Conservation (phyloP, 2,888 invertebrate species). For the Escarpia spicata region DNA sequence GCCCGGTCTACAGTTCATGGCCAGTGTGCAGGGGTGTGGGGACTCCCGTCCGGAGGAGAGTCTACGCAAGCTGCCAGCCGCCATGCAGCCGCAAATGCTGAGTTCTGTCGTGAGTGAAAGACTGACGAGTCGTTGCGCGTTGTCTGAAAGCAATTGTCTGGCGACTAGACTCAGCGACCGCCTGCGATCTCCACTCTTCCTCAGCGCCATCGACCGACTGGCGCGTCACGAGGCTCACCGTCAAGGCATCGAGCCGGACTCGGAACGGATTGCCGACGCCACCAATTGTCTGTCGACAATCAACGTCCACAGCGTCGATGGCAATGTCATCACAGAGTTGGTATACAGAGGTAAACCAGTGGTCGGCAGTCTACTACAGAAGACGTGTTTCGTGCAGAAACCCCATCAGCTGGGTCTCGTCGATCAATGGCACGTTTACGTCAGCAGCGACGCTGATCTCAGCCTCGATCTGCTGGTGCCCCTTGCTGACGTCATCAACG, state of each 20-base stretch:
- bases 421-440: constrained; percentile 36
- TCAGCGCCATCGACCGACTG: constrained; percentile 36
- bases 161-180: constrained; percentile 34
- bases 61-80: constrained; percentile 37
- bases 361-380: constrained; percentile 36
- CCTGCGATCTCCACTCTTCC: constrained; percentile 34
- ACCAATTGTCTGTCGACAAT: constrained; percentile 39
- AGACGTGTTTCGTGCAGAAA: constrained; percentile 39
- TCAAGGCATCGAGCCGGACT: constrained; percentile 33
- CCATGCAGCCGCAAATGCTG: constrained; percentile 42
- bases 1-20: constrained; percentile 40
- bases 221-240: constrained; percentile 35
- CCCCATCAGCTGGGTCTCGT: not conserved
- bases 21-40: constrained; percentile 38
- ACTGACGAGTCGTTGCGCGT: constrained; percentile 37
- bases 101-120: constrained; percentile 43
- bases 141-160: constrained; percentile 34
- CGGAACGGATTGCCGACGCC: constrained; percentile 28
- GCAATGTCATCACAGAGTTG: constrained; percentile 36
- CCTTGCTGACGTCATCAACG: constrained; percentile 41
- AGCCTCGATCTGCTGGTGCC: constrained; percentile 40
- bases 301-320: constrained; percentile 33
- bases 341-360: constrained; percentile 32
- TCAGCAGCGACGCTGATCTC: constrained; percentile 30
- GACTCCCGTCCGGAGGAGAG: constrained; percentile 35